phyloP scores from a whole-genome alignment of 2,888 invertebrate species.

The Platycnemis pennipes region DNA sequence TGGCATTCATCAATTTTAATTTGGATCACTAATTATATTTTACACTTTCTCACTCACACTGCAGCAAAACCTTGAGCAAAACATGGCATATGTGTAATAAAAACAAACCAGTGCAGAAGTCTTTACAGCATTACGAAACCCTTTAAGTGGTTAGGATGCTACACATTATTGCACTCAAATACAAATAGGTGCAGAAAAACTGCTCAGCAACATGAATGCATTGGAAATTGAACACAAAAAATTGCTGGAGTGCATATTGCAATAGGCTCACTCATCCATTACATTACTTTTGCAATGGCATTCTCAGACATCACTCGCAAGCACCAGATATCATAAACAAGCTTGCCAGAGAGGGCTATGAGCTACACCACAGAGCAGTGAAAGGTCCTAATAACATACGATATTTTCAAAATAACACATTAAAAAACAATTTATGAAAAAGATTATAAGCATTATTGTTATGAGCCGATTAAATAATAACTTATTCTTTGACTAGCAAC shows the following conservation, averaged over 20 bases:
- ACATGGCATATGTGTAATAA: background rate
- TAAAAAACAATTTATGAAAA: background rate
- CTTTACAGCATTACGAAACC: background rate
- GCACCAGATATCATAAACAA: conserved; percentile 67
- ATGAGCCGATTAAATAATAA: background rate
- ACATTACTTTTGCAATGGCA: conserved; percentile 68
- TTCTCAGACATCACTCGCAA: conserved; percentile 67
- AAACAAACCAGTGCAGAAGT: background rate
- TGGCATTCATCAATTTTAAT: background rate
- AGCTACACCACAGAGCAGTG: conserved; percentile 47
- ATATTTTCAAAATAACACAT: background rate
- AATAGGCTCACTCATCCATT: conserved; percentile 62
- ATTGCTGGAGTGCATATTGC: conserved; percentile 50
- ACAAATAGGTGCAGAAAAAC: conserved; percentile 33
- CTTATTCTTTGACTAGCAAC: background rate
- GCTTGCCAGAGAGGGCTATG: conserved; percentile 57
- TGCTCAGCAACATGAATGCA: conserved; percentile 10
- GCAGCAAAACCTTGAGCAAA: background rate
- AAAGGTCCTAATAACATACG: background rate
- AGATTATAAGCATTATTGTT: background rate
- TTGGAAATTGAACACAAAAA: conserved; percentile 9
- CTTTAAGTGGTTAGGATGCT: conserved; percentile 2
- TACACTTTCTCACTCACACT: no score
- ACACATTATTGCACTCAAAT: background rate
- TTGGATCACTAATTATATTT: background rate